Evolutionary conservation across 2,797 vertebrate genomes (phyloP).

Genomic region (Vespertilio murinus): DNA sequence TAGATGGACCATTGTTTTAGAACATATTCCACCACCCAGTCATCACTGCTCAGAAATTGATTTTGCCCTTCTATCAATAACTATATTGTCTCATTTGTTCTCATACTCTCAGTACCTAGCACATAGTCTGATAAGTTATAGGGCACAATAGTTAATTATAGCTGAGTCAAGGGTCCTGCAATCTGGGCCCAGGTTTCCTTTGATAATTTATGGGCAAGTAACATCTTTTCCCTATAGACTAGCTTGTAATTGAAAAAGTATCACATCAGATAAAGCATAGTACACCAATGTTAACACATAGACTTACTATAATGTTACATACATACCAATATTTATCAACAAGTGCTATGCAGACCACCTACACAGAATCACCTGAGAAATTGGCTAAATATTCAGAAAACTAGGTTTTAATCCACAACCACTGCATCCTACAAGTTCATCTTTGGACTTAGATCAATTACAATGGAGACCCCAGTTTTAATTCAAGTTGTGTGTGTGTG

Average conservation of each 20-base stretch:
- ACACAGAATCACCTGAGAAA: neutral
- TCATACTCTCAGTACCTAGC: neutral
- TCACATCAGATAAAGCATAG: neutral
- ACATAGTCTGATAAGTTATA: neutral
- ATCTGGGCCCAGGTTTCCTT: neutral
- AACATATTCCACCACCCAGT: neutral
- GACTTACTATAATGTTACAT: neutral
- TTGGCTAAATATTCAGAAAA: neutral
- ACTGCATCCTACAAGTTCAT: neutral
- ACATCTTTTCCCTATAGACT: neutral
- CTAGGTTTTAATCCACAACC: neutral
- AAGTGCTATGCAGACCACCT: neutral
- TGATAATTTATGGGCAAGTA: slow-evolving; percentile 6
- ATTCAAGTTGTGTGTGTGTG: neutral
- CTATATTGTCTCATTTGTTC: neutral
- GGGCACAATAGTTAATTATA: neutral
- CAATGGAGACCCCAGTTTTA: neutral
- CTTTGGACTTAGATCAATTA: slow-evolving; percentile 1
- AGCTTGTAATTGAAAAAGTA: neutral
- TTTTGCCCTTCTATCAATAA: neutral
- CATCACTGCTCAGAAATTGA: neutral
- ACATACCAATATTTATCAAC: neutral
- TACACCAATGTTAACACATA: neutral
- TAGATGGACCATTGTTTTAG: neutral
- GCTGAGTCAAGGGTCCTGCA: neutral